Base-by-base conservation (phyloP, 2,113 vertebrate species). In the Gobiocypris rarus region DNA sequence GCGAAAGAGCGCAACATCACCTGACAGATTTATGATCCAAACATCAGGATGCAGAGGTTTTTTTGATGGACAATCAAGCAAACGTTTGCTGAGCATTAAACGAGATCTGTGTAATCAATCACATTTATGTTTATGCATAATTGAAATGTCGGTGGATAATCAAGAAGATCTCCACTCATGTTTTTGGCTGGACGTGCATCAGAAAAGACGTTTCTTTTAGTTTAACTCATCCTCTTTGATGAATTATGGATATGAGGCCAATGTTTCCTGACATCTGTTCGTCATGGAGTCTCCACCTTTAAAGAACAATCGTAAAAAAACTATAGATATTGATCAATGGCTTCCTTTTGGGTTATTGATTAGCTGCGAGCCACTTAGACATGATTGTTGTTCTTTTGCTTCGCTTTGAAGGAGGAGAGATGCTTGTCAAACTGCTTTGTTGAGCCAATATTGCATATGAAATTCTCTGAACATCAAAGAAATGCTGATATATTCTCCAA, bases 221-320 rank as follows among this genome's bases (percentile, higher is more conserved):
- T 24, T 87, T 85, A 88, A 82, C 84, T 93, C 90, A 84, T 91
- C 92, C 89, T 70, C 61, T 76, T 82, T 9, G 90, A 91, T 94
- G 83, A 94, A 94, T 94, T 94, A 94, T 94, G 86, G 71, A 94
- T 93, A 89, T 92, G 91, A 92, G 90, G 88, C 81, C 82, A 89
- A 89, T 85, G 89, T 93, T 92, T 74, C 89, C 93, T 91, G 90
- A 88, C 90, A 88, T 82, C 31, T 87, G 90, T 92, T 88, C 85
- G 87, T 91, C 87, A 82, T 83, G 87, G 19, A 88, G 86, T 87
- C 87, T 84, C 41, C 54, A 83, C 38, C 79, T 86, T 90, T 89
- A 88, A 89, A 88, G 86, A 81, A 77, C 54, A 14, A 15, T 86
- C 86, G 89, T 92, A 91, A 90, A 93, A 92, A 93, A 92, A 92